Percentiles rank a stretch among this genome's conserved stretches.
These are phyloP conservation scores for Tanaodytes sp. DNA, from an alignment of 2,888 invertebrate species.

Conservation along the genomic window DNA sequence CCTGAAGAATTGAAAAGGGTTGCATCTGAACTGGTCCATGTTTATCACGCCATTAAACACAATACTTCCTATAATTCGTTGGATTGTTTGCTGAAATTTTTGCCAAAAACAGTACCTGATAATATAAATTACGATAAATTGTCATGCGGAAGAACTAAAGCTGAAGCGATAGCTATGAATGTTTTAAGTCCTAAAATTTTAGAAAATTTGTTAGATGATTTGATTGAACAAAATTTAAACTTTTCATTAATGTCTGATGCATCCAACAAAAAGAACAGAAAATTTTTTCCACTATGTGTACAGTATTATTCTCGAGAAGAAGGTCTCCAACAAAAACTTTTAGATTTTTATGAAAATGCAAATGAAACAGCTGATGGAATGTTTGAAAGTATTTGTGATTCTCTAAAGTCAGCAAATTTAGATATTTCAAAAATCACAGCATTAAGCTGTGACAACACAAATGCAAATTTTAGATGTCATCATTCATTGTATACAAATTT, in stretches of 20 bases:
- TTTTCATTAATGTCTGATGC: conserved; percentile 1
- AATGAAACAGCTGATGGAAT: neutral
- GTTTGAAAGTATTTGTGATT: neutral
- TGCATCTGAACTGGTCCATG: neutral
- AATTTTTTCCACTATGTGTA: neutral
- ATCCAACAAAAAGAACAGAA: neutral
- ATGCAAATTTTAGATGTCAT: neutral
- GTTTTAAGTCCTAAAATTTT: neutral
- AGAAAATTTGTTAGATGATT: neutral
- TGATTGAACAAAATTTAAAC: neutral
- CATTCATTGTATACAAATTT: neutral
- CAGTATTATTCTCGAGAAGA: neutral
- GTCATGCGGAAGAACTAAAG: neutral
- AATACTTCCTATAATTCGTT: neutral
- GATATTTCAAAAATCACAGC: neutral
- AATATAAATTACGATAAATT: neutral
- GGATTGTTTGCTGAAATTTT: neutral
- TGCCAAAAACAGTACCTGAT: neutral
- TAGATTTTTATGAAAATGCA: conserved; percentile 4
- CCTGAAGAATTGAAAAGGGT: neutral
- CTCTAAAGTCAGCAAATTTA: neutral
- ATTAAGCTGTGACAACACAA: neutral
- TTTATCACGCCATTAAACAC: neutral
- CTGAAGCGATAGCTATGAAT: neutral
- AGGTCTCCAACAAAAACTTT: neutral